phyloP scores from a whole-genome alignment of 2,888 invertebrate genomes.

The Alviniconcha strummeri region DNA sequence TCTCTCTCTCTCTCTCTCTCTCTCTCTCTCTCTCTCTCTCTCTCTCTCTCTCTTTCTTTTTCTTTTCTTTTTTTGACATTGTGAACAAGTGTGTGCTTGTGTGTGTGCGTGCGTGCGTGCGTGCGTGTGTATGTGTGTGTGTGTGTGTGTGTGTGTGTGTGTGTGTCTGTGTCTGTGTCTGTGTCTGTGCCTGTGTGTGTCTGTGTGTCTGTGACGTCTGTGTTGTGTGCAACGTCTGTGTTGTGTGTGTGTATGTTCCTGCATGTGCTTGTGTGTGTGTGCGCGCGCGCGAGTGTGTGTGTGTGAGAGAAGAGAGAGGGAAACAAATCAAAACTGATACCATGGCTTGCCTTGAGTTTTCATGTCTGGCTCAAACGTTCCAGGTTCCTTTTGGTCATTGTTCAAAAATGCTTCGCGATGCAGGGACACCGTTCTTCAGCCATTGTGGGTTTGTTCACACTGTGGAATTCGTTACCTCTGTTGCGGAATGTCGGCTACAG shows the following conservation, averaged over 20 bases:
- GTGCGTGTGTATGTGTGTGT: neutral
- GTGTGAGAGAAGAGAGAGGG: neutral
- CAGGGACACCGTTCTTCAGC: too few species aligned
- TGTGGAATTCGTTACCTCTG: too few species aligned
- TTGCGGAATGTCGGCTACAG: too few species aligned
- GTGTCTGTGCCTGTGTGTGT: neutral
- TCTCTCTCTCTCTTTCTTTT: conserved; percentile 16
- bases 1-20: conserved; percentile 5
- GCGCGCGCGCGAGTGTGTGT: neutral
- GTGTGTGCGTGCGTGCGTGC: neutral
- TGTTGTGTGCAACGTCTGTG: too few species aligned
- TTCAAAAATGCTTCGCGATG: too few species aligned
- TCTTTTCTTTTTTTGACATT: neutral
- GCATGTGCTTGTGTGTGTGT: neutral
- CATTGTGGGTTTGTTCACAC: too few species aligned
- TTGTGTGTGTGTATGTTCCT: too few species aligned
- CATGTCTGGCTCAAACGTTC: too few species aligned
- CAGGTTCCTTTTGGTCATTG: too few species aligned
- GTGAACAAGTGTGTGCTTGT: neutral
- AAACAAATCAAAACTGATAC: too few species aligned
- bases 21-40: conserved; percentile 25
- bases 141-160: neutral
- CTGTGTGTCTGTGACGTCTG: neutral
- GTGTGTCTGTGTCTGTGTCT: neutral
- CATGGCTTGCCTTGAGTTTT: too few species aligned